Evolutionary conservation across 23 tunicate genomes (phyloP), one percentile per base, ranked within the genome.

Genomic region (Diplosoma virens): DNA sequence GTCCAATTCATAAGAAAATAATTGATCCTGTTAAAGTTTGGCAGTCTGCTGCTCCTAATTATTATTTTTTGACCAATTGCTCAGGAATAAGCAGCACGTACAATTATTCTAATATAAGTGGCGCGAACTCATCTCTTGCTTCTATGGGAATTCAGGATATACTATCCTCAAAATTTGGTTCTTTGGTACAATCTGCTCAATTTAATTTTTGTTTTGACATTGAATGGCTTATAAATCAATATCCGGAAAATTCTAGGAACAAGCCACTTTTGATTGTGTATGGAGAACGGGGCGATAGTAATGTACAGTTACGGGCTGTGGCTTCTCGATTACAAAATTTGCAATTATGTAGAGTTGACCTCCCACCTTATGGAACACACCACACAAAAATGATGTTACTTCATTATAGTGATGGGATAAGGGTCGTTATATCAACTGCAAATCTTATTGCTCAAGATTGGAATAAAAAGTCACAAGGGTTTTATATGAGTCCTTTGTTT

Each of bases 331-430:
- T 35, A 52, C 27, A 74, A 21, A 92, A 92, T 61, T 71, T 92
- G 25, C 50, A 80, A 47, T 47, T 82, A 23, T 82, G 80, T 28
- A 76, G 67, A 68, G 92, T 70, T 1, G 87, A 92, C 5, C 79
- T 92, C 2, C 97, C 97, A 21, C 97, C 92, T 4, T 92, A 71
- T 55, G 97, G 97, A 16, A 92, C 97, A 2, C 97, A 92, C 80
- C 97, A 92, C 35, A 92, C 97, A 11, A 92, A 92, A 54, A 92
- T 92, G 97, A 92, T 92, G 97, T 52, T 92, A 2, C 70, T 92
- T 16, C 75, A 21, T 14, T 92, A 92, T 54, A 30, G 70, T 30
- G 71, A 67, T 4, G 92, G 84, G 21, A 35, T 92, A 4, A 67
- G 97, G 23, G 68, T 92, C 70, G 84, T 92, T 27, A 85, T 92